Evolutionary conservation across 2,888 invertebrate species (phyloP).

Genomic region (Agrotis ipsilon): DNA sequence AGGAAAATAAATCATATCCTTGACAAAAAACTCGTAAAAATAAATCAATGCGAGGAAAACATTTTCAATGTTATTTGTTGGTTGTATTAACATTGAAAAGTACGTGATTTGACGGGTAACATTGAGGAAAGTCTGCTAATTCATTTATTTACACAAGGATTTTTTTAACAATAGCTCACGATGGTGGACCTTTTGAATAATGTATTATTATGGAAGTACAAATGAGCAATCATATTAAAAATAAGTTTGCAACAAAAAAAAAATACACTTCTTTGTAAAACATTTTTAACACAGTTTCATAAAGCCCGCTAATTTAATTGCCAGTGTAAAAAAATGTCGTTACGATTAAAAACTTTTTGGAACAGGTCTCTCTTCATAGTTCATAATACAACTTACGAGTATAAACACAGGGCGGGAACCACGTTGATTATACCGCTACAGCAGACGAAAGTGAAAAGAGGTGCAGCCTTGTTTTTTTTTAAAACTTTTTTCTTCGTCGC

Average conservation of each 20-base stretch:
- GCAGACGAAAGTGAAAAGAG: conserved; percentile 74
- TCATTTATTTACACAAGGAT: conserved; percentile 46
- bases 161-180: conserved; percentile 22
- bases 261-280: neutral
- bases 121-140: conserved; percentile 54
- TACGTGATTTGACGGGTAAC: conserved; percentile 57
- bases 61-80: conserved; percentile 51
- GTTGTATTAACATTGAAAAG: conserved; percentile 55
- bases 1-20: conserved; percentile 41
- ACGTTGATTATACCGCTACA: conserved; percentile 60
- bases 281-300: neutral
- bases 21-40: conserved; percentile 35
- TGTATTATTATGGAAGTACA: neutral
- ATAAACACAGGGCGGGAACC: conserved; percentile 45
- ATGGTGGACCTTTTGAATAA: neutral
- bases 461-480: conserved; percentile 59
- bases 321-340: conserved; percentile 4
- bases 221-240: neutral
- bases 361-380: conserved; percentile 28
- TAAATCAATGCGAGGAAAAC: conserved; percentile 57
- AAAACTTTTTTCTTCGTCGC: conserved; percentile 50
- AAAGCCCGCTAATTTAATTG: neutral
- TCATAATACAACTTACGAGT: conserved; percentile 6
- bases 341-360: conserved; percentile 13
- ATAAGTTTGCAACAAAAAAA: neutral